A percentile compares a stretch with the other conserved stretches of the same genome.
Evolutionary conservation across 1,140 invertebrate species (phyloP).

Genomic region (Hyposmocoma kahamanoa): DNA sequence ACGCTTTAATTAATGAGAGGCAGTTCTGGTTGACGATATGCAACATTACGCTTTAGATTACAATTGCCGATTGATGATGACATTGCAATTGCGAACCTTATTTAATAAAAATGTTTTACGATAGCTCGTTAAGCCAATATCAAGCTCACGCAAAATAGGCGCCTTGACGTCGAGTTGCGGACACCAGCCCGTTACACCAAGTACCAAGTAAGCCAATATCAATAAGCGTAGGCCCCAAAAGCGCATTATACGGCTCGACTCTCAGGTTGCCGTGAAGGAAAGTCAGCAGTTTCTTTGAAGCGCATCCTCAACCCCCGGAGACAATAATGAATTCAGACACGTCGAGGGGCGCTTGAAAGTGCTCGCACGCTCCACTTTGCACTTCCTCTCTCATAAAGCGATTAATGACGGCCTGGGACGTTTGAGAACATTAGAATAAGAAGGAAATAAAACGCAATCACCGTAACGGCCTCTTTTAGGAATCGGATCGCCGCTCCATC

Average conservation of each 20-base stretch:
- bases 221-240: slow-evolving; percentile 30
- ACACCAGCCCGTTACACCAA: too few species aligned
- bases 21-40: too few species aligned
- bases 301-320: slow-evolving; percentile 39
- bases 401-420: slow-evolving; percentile 45
- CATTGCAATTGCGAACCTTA: too few species aligned
- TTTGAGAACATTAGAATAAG: slow-evolving; percentile 44
- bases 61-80: too few species aligned
- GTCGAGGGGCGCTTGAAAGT: slow-evolving; percentile 34
- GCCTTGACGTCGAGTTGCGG: too few species aligned
- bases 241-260: slow-evolving; percentile 39
- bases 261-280: slow-evolving; percentile 21
- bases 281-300: slow-evolving; percentile 60
- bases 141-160: too few species aligned
- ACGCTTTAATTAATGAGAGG: too few species aligned
- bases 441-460: slow-evolving; percentile 48
- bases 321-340: slow-evolving; percentile 61
- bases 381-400: slow-evolving; percentile 52
- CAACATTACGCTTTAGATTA: too few species aligned
- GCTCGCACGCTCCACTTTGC: slow-evolving; percentile 49
- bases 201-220: slow-evolving; percentile 21
- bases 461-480: slow-evolving; percentile 21
- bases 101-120: too few species aligned
- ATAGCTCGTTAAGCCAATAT: too few species aligned
- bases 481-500: neutral